phyloP scores from a whole-genome alignment of 2,797 vertebrate genomes.

The Enteromius trimaculatus region DNA sequence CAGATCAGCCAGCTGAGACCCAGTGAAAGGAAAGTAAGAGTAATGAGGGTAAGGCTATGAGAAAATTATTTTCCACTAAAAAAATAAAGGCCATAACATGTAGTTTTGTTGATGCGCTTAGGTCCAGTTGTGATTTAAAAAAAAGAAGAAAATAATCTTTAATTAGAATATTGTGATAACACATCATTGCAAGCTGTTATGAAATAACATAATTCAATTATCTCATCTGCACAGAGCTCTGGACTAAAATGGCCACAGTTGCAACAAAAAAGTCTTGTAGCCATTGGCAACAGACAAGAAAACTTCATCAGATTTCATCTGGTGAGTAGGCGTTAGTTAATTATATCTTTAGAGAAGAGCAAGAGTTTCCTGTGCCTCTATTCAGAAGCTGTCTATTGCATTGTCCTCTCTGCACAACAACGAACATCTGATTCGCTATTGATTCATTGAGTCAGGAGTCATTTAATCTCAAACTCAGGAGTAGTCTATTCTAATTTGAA shows the following conservation, averaged over 20 bases:
- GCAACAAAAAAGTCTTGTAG: neutral
- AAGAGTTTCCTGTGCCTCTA: neutral
- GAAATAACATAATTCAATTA: neutral
- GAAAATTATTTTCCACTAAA: neutral
- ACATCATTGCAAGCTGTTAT: neutral
- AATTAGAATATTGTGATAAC: neutral
- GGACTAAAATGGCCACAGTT: neutral
- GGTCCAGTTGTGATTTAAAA: neutral
- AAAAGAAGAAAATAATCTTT: neutral
- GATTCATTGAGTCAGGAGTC: neutral
- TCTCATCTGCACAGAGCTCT: neutral
- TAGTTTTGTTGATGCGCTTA: neutral
- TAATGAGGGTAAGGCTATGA: neutral
- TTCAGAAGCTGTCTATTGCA: constrained; percentile 4
- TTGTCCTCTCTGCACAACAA: neutral
- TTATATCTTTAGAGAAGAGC: constrained; percentile 20
- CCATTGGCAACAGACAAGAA: constrained; percentile 31
- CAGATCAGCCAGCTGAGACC: constrained; percentile 69
- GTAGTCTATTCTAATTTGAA: constrained; percentile 2
- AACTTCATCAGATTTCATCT: constrained; percentile 21
- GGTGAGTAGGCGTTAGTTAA: constrained; percentile 29
- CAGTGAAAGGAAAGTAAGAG: constrained; percentile 50
- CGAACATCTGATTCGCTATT: neutral
- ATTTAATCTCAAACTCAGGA: neutral
- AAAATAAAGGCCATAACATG: neutral